These are phyloP conservation scores for Pagetopsis macropterus DNA, from an alignment of 2,797 vertebrate species.

Conservation along the genomic window DNA sequence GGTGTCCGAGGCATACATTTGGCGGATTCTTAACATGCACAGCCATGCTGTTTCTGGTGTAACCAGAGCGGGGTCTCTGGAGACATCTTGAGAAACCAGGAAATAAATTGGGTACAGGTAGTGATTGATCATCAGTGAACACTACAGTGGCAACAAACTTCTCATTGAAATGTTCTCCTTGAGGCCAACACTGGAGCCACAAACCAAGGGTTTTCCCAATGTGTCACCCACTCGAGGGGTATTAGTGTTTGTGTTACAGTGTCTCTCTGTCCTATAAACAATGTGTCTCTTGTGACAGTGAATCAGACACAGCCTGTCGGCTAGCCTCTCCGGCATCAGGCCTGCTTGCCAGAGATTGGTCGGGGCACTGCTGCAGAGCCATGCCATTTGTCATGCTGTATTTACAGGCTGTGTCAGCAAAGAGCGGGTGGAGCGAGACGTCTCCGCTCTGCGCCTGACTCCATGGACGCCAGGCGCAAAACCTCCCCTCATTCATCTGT, in stretches of 20 bases:
- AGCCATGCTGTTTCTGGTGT: constrained; percentile 39
- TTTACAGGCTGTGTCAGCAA: constrained; percentile 80
- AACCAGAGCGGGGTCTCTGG: constrained; percentile 53
- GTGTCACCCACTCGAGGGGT: constrained; percentile 75
- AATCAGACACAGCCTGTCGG: constrained; percentile 72
- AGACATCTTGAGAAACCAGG: constrained; percentile 41
- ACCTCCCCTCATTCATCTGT: constrained; percentile 85
- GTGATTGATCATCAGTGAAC: constrained; percentile 52
- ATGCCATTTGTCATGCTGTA: constrained; percentile 82
- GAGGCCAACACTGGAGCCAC: constrained; percentile 57
- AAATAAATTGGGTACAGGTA: constrained; percentile 40
- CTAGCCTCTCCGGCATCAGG: constrained; percentile 74
- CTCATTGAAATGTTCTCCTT: constrained; percentile 42
- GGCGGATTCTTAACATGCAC: constrained; percentile 47
- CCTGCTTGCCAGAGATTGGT: constrained; percentile 73
- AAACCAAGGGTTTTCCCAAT: constrained; percentile 74
- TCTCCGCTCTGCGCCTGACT: constrained; percentile 73
- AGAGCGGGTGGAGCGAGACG: constrained; percentile 75
- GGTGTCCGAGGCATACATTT: constrained; percentile 44
- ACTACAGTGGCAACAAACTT: constrained; percentile 39
- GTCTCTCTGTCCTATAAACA: constrained; percentile 80
- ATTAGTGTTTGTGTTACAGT: constrained; percentile 77
- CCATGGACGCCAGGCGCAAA: constrained; percentile 70
- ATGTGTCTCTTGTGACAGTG: constrained; percentile 79
- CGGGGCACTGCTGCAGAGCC: constrained; percentile 67